Evolutionary conservation across 2,888 invertebrate genomes (phyloP), one percentile per base, ranked within the genome.

Genomic region (Orchesellides sinensis): DNA sequence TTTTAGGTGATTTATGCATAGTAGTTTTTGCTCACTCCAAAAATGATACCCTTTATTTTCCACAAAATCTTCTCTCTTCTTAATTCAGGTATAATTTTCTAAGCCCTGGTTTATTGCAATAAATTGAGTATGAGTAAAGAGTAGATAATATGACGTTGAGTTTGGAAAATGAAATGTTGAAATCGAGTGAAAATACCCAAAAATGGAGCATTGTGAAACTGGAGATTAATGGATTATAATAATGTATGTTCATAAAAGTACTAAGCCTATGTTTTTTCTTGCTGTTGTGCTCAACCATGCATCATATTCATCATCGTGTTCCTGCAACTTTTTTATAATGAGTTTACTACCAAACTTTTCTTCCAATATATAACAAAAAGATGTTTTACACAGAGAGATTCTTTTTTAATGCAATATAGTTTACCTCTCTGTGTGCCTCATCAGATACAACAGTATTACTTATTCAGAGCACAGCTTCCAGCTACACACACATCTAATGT

Each of bases 391-490:
- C 35, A 35, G n/a, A n/a, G n/a, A 35, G 35, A 35, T 35, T 8
- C 35, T 35, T 35, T 8, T 5, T 35, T n/a, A n/a, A n/a, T n/a
- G n/a, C n/a, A n/a, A n/a, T n/a, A n/a, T 49, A 49, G 49, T 49
- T 49, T 49, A 19, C 2, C n/a, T 54, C 23, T 6, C 12, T 54
- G 54, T 23, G 54, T 23, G n/a, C n/a, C n/a, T n/a, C n/a, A 6
- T 21, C 54, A 54, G 21, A 21, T 52, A 21, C 52, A 19, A 52
- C 35, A 35, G 6, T 32, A 79, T 79, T 79, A 79, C 70, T 63
- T 63, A 70, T 79, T 70, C 78, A 59, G 40, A 63, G 63, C 78
- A 79, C 78, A 66, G 80, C 80, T 72, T 80, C 80, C 65, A 80
- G 72, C 72, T 72, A 72, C 65, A 56, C 77, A 54, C 54, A 66